phyloP scores from a whole-genome alignment of 2,888 invertebrate genomes.

The Nymphalis polychloros region DNA sequence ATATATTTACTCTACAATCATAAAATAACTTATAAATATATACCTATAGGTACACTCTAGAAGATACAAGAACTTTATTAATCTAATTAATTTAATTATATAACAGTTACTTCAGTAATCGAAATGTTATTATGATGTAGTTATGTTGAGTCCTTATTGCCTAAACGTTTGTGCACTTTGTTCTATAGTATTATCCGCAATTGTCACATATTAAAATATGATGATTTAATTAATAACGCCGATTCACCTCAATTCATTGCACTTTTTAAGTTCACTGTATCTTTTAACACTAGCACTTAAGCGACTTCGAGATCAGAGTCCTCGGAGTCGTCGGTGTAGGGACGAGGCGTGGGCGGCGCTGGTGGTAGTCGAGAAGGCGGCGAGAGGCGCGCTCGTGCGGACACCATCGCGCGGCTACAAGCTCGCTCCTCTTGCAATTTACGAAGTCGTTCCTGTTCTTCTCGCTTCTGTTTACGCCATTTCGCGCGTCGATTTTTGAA shows the following conservation, averaged over 20 bases:
- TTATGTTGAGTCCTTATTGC: constrained; percentile 22
- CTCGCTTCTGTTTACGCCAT: constrained; percentile 97
- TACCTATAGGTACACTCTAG: constrained; percentile 4
- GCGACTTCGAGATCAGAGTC: constrained; percentile 92
- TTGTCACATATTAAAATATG: constrained; percentile 9
- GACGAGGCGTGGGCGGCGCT: constrained; percentile 61
- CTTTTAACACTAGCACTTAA: constrained; percentile 61
- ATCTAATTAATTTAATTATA: constrained; percentile 9
- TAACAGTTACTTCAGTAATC: constrained; percentile 6
- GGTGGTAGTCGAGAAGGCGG: constrained; percentile 46
- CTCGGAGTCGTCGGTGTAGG: constrained; percentile 85
- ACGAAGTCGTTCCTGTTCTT: constrained; percentile 90
- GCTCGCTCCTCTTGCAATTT: constrained; percentile 90
- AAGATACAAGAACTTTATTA: constrained; percentile 1
- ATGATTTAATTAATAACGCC: neutral
- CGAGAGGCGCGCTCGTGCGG: constrained; percentile 66
- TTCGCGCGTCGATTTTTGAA: constrained; percentile 97
- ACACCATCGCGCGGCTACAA: constrained; percentile 67
- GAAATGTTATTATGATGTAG: neutral
- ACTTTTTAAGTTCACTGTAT: constrained; percentile 17
- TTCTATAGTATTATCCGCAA: constrained; percentile 10
- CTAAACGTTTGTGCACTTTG: constrained; percentile 33
- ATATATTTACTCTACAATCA: constrained; percentile 3
- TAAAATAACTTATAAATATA: constrained; percentile 4
- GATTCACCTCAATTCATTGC: neutral